Conservation (phyloP, 2,797 vertebrate genomes). For the Trachops cirrhosus region DNA sequence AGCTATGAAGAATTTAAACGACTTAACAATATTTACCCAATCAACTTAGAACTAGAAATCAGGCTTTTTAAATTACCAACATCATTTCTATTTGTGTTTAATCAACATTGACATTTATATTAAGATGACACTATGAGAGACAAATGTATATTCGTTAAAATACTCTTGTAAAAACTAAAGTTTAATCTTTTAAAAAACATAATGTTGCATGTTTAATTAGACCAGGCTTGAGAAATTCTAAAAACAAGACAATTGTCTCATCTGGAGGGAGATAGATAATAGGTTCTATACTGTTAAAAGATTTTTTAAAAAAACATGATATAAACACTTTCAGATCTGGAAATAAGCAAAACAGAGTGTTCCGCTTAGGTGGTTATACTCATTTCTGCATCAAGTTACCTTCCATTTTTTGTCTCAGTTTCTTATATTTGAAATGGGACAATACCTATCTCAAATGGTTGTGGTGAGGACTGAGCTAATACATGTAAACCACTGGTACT, state of each 20-base stretch:
- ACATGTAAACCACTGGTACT: background rate
- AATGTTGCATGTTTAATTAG: background rate
- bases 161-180: background rate
- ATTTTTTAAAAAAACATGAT: background rate
- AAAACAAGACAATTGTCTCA: background rate
- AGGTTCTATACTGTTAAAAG: background rate
- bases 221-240: background rate
- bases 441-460: background rate
- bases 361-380: background rate
- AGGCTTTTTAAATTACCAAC: background rate
- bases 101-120: background rate
- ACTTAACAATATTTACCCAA: conserved; percentile 17
- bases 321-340: background rate
- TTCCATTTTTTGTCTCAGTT: background rate
- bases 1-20: background rate
- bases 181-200: background rate
- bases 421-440: background rate
- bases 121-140: background rate
- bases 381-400: background rate
- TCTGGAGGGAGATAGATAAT: background rate
- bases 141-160: conserved; percentile 10
- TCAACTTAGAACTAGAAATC: conserved; percentile 15
- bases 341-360: conserved; percentile 31
- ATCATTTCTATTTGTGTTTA: conserved; percentile 20
- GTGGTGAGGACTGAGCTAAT: background rate